These are phyloP conservation scores for Neotoma lepida DNA, from an alignment of 2,113 vertebrate genomes.

Conservation along the genomic window DNA sequence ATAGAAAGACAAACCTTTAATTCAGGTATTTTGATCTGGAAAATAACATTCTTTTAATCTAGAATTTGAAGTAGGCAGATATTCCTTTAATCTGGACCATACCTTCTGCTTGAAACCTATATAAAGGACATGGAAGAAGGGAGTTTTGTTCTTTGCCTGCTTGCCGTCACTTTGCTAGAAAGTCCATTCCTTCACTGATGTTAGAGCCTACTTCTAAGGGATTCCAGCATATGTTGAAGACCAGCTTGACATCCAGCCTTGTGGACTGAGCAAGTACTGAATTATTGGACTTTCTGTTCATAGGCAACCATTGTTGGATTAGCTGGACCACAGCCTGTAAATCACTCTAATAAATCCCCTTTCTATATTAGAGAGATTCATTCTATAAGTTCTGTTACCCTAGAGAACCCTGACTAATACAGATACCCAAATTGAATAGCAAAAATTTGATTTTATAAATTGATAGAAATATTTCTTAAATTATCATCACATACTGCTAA, in stretches of 20 bases:
- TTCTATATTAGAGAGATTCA: neutral
- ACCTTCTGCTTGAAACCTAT: neutral
- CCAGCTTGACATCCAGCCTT: neutral
- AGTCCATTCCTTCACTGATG: neutral
- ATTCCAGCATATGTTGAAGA: neutral
- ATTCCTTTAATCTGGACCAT: neutral
- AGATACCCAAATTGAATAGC: neutral
- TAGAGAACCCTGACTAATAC: neutral
- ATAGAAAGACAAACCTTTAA: neutral
- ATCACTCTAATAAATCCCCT: neutral
- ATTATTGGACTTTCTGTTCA: neutral
- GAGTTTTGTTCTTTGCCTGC: neutral
- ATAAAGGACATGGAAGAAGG: too few species aligned
- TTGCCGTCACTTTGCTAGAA: neutral
- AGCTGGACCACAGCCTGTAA: neutral
- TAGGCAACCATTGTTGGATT: neutral
- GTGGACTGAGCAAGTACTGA: neutral
- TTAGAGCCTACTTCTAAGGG: neutral
- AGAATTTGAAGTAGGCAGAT: neutral
- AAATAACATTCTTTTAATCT: neutral
- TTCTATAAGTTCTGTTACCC: neutral
- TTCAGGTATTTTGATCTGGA: neutral
- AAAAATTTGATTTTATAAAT: conserved; percentile 43
- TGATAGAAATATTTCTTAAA: conserved; percentile 43
- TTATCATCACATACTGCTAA: neutral